A percentile compares a stretch with the other conserved stretches of the same genome.
These are phyloP conservation scores for Nephila pilipes DNA, from an alignment of 1,140 invertebrate genomes.

Conservation along the genomic window DNA sequence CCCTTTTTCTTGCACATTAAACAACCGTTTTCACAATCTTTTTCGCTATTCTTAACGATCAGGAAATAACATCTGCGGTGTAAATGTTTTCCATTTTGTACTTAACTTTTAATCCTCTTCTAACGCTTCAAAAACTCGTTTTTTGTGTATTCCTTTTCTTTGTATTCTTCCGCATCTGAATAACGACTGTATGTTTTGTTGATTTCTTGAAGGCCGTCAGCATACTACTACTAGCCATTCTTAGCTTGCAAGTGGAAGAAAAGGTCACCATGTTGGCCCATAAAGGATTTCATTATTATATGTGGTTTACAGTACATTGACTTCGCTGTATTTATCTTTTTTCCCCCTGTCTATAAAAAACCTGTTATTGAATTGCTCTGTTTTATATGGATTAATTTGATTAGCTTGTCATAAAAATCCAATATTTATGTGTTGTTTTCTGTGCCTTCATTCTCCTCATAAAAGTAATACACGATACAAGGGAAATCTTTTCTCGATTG, in stretches of 20 bases:
- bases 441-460: no score
- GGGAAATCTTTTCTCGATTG: no score
- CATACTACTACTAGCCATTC: neutral
- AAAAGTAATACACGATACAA: no score
- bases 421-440: no score
- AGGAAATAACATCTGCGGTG: neutral
- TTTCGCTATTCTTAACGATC: neutral
- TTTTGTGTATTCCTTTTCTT: neutral
- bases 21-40: neutral
- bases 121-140: slow-evolving; percentile 26
- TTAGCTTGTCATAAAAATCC: slow-evolving; percentile 10
- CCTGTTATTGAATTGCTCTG: neutral
- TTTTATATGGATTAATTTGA: slow-evolving; percentile 19
- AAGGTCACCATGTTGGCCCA: slow-evolving; percentile 21
- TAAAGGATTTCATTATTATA: slow-evolving; percentile 27
- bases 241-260: neutral
- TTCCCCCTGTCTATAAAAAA: neutral
- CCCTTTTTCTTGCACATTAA: neutral
- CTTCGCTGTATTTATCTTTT: neutral
- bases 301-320: slow-evolving; percentile 44
- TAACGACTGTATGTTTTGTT: slow-evolving; percentile 18
- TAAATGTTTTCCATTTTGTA: neutral
- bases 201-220: slow-evolving; percentile 37
- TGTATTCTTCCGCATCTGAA: slow-evolving; percentile 30
- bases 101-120: neutral